phyloP scores from a whole-genome alignment of 2,888 invertebrate genomes.

The Perizoma affinitatum region DNA sequence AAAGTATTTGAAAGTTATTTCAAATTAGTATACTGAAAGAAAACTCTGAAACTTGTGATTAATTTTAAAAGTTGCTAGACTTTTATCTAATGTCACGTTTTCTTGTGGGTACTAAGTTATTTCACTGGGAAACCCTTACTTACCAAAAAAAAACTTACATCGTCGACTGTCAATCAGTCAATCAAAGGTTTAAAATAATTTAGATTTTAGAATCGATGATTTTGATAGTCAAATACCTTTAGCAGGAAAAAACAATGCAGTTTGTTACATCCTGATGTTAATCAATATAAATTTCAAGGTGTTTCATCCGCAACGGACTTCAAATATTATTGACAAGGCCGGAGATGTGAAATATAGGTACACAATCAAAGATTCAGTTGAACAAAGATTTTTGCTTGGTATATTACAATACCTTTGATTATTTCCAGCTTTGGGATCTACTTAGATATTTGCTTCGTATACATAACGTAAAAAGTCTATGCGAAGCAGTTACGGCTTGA shows the following conservation, averaged over 20 bases:
- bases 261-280: conserved; percentile 69
- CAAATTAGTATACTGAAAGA: too few species aligned
- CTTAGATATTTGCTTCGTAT: too few species aligned
- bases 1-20: too few species aligned
- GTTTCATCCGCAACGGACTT: conserved; percentile 53
- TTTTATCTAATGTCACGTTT: too few species aligned
- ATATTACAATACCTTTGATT: not conserved
- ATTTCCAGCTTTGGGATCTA: not conserved
- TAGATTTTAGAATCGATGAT: too few species aligned
- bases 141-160: too few species aligned
- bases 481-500: not conserved
- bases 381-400: conserved; percentile 19
- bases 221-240: not conserved
- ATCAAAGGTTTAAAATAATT: too few species aligned
- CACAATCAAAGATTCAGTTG: conserved; percentile 11
- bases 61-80: too few species aligned
- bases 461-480: not conserved
- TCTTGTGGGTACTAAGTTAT: too few species aligned
- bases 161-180: too few species aligned
- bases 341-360: conserved; percentile 36
- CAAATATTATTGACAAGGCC: conserved; percentile 68
- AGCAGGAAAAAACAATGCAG: conserved; percentile 54
- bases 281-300: conserved; percentile 69
- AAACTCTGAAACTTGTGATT: too few species aligned
- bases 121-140: too few species aligned